phyloP scores from a whole-genome alignment of 2,888 invertebrate genomes.

The Prosapia bicincta region DNA sequence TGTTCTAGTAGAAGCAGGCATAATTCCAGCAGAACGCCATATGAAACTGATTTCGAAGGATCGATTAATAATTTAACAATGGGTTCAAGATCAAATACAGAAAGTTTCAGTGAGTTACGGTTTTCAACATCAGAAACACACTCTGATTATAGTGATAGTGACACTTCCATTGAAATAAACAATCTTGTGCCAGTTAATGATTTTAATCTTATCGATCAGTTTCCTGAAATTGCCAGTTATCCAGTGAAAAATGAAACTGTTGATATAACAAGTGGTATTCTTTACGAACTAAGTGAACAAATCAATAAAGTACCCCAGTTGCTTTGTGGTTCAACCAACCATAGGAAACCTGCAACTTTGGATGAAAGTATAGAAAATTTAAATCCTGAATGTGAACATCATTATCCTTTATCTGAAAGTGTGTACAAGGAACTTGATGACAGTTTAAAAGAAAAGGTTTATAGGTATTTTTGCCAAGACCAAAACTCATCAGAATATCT shows the following conservation, averaged over 20 bases:
- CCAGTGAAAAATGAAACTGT: not conserved
- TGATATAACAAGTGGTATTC: constrained; percentile 33
- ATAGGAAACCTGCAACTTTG: not conserved
- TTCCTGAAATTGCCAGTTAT: constrained; percentile 11
- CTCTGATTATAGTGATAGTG: constrained; percentile 21
- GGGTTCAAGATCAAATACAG: constrained; percentile 21
- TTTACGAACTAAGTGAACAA: constrained; percentile 36
- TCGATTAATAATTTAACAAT: constrained; percentile 15
- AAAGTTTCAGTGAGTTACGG: constrained; percentile 28
- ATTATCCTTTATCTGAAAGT: not conserved
- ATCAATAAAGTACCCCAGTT: constrained; percentile 35
- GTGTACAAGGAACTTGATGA: not conserved
- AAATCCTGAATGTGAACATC: not conserved
- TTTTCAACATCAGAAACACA: constrained; percentile 28
- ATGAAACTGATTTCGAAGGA: constrained; percentile 25
- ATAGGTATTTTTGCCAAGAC: constrained; percentile 15
- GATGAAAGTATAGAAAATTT: constrained; percentile 1
- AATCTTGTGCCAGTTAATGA: not conserved
- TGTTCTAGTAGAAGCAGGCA: not conserved
- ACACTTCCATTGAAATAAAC: not conserved
- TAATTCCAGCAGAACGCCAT: constrained; percentile 5
- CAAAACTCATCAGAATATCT: not conserved
- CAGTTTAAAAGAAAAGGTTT: constrained; percentile 22
- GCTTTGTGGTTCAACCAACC: constrained; percentile 7
- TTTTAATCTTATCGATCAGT: constrained; percentile 7